A percentile compares a stretch with the other conserved stretches of the same genome.
phyloP scores from a whole-genome alignment of 1,140 invertebrate genomes.

The Calosoma granatense region DNA sequence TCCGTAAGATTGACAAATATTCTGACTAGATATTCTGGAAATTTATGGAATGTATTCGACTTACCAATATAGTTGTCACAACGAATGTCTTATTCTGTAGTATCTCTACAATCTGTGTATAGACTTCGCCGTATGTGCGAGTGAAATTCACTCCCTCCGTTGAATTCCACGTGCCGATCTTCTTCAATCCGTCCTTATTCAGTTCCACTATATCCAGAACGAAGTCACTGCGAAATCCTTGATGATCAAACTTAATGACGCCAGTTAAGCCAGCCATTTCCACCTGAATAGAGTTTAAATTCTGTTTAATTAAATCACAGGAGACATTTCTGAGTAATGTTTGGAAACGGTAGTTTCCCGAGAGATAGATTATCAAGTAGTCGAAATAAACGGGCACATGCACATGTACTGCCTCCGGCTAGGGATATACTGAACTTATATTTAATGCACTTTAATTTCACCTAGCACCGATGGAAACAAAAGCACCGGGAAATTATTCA shows the following conservation, averaged over 20 bases:
- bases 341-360: too few species aligned
- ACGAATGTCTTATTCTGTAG: constrained; percentile 86
- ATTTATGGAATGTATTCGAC: constrained; percentile 29
- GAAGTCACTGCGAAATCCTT: constrained; percentile 86
- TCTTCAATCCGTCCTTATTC: constrained; percentile 64
- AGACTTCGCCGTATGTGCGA: constrained; percentile 68
- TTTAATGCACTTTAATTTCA: too few species aligned
- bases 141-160: constrained; percentile 85
- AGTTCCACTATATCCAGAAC: constrained; percentile 84
- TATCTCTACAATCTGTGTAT: constrained; percentile 75
- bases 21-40: too few species aligned
- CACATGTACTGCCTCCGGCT: too few species aligned
- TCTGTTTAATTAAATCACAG: background rate
- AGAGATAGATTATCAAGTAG: too few species aligned
- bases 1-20: too few species aligned
- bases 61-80: constrained; percentile 85
- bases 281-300: constrained; percentile 46
- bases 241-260: constrained; percentile 87
- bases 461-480: too few species aligned
- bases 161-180: constrained; percentile 84
- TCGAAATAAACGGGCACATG: too few species aligned
- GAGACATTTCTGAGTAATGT: too few species aligned
- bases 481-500: too few species aligned
- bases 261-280: constrained; percentile 87
- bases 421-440: too few species aligned